phyloP scores from a whole-genome alignment of 2,797 vertebrate genomes.

The Astyanax mexicanus region DNA sequence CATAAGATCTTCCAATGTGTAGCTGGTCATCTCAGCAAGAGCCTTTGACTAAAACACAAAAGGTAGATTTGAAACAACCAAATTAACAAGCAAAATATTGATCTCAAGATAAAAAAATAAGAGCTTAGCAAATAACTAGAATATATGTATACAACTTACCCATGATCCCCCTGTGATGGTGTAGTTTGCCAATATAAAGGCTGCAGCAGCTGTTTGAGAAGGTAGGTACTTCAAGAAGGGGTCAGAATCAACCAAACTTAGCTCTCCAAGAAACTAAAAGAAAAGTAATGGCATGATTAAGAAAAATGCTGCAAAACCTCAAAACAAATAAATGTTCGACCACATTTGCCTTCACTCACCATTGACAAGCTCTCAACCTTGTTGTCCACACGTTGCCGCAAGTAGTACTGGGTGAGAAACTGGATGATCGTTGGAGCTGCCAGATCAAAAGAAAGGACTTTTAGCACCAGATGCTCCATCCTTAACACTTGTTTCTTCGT shows the following conservation, averaged over 20 bases:
- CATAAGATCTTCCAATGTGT: conserved; percentile 86
- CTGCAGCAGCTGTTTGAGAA: conserved; percentile 89
- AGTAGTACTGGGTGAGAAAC: conserved; percentile 96
- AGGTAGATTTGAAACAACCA: too few species aligned
- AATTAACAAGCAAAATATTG: too few species aligned
- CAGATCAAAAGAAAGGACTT: conserved; percentile 97
- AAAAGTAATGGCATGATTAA: accelerated
- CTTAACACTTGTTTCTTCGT: conserved; percentile 97
- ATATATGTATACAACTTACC: conserved; percentile 64
- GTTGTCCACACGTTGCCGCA: conserved; percentile 77
- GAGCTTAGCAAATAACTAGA: too few species aligned
- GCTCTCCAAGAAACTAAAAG: conserved; percentile 90
- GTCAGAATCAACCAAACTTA: conserved; percentile 93
- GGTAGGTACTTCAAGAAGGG: conserved; percentile 94
- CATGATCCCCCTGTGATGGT: conserved; percentile 83
- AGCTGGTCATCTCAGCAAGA: conserved; percentile 83
- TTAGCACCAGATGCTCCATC: conserved; percentile 98
- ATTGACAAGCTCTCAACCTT: conserved; percentile 90
- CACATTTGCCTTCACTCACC: conserved; percentile 77
- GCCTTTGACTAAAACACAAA: conserved; percentile 78
- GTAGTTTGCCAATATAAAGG: conserved; percentile 86
- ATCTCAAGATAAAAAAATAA: too few species aligned
- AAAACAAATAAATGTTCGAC: not conserved
- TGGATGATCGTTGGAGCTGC: conserved; percentile 94
- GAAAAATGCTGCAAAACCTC: too few species aligned